A percentile compares a stretch with the other conserved stretches of the same genome.
These are phyloP conservation scores for Amphipoea oculea DNA, from an alignment of 2,888 invertebrate species.

Conservation along the genomic window DNA sequence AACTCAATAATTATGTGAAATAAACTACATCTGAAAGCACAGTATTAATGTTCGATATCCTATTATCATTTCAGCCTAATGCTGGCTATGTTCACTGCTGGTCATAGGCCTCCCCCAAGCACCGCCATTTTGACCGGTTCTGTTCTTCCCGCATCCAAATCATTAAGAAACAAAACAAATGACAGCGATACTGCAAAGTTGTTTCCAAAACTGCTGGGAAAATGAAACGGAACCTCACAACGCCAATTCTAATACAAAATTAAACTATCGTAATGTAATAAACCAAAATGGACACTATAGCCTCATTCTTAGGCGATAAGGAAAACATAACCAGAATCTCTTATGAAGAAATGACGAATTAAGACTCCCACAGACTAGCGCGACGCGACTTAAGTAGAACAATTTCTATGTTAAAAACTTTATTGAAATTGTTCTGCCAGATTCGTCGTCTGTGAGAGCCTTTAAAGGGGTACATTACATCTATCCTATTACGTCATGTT, in stretches of 20 bases:
- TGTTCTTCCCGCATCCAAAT: background rate
- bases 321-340: background rate
- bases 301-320: slow-evolving; percentile 3
- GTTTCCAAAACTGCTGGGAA: background rate
- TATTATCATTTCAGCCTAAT: too few relatives aligned
- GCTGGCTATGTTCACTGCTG: too few relatives aligned
- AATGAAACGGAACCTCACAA: background rate
- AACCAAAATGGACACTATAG: background rate
- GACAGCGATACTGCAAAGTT: background rate
- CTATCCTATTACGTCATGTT: slow-evolving; percentile 29
- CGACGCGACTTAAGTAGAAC: background rate
- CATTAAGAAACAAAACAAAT: background rate
- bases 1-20: too few relatives aligned
- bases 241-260: background rate
- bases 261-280: background rate
- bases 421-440: background rate
- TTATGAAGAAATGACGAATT: slow-evolving; percentile 27
- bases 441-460: background rate
- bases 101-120: too few relatives aligned
- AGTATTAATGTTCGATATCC: too few relatives aligned
- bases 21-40: too few relatives aligned
- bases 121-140: too few relatives aligned
- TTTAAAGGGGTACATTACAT: slow-evolving; percentile 21
- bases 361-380: background rate
- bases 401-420: background rate